Base-by-base conservation (phyloP, 2,113 vertebrate genomes). In the Saccopteryx leptura region DNA sequence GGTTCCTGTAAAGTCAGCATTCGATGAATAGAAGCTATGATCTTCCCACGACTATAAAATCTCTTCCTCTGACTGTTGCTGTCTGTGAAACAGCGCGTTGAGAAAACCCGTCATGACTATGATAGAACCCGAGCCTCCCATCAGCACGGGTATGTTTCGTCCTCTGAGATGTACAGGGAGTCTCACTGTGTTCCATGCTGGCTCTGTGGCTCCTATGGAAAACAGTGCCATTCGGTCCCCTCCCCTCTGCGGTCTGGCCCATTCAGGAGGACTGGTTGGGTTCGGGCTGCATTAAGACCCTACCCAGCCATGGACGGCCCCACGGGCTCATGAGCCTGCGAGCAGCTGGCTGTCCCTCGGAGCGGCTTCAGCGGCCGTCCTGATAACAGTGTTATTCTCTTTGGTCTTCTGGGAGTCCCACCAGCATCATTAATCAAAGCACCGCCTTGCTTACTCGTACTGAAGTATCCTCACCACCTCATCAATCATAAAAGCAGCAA, bases 401-500 rank as follows among this genome's bases (percentile, higher is more conserved):
- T 66, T 91, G 97, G 97, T 98, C 98, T 98, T 99, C 96, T 97
- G 98, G 98, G 99, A 99, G 97, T 88, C 92, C 95, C 97, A 97
- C 97, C 56, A 81, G 96, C 97, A 97, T 98, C 98, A 98, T 99
- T 99, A 99, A 99, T 99, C 98, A 99, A 99, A 98, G 97, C 96
- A 93, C 96, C 95, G 94, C 0, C 1, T 98, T 98, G 98, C 98
- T 98, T 98, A 98, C 98, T 90, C 31, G 92, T 97, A 95, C 98
- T 58, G 80, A 98, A 98, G 98, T 98, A 97, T 98, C 98, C 88
- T 89, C 97, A 96, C 97, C 86, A 97, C 97, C 98, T 99, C 98
- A 99, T 99, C 98, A 98, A 99, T 99, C 98, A 99, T 99, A 98
- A 98, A 98, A 97, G 96, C 98, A 98, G 98, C 93, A 6, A 98